Conservation (phyloP, 2,797 vertebrate genomes). For the Jordanella pulchra region DNA sequence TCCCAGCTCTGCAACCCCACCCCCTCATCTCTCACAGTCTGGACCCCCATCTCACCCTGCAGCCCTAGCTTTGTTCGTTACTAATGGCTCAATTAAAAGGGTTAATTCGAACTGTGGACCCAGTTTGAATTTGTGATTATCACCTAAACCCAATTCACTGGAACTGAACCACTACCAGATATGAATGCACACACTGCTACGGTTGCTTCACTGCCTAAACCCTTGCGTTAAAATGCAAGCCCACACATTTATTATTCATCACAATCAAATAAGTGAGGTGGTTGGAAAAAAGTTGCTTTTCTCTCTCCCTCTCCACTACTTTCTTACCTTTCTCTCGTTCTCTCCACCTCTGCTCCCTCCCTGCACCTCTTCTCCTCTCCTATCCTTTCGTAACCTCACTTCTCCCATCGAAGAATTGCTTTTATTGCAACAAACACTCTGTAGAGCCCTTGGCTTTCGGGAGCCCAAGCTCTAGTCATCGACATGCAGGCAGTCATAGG, state of each 20-base stretch:
- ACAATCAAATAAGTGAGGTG: constrained; percentile 97
- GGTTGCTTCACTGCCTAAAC: constrained; percentile 23
- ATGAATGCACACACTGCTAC: constrained; percentile 29
- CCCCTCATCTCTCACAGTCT: constrained; percentile 47
- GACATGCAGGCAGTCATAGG: constrained; percentile 64
- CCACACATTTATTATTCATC: constrained; percentile 96
- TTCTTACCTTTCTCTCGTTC: constrained; percentile 50
- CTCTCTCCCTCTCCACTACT: constrained; percentile 51
- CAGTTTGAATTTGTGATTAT: constrained; percentile 78
- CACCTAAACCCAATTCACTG: constrained; percentile 63
- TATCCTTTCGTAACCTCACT: constrained; percentile 67
- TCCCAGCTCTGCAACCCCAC: constrained; percentile 68
- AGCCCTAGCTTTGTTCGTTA: constrained; percentile 77
- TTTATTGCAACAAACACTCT: constrained; percentile 89
- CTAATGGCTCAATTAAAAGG: constrained; percentile 85
- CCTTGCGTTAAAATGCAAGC: constrained; percentile 51
- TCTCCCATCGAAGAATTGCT: constrained; percentile 88
- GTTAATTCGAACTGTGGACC: constrained; percentile 80
- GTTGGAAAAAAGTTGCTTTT: constrained; percentile 91
- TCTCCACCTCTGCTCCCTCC: constrained; percentile 54
- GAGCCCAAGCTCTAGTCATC: constrained; percentile 68
- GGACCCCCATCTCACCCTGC: constrained; percentile 39
- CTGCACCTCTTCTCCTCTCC: constrained; percentile 53
- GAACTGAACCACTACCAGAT: constrained; percentile 35
- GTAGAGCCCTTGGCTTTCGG: constrained; percentile 74